Base-by-base conservation (phyloP, 1,140 invertebrate genomes). In the Frieseomelitta varia region DNA sequence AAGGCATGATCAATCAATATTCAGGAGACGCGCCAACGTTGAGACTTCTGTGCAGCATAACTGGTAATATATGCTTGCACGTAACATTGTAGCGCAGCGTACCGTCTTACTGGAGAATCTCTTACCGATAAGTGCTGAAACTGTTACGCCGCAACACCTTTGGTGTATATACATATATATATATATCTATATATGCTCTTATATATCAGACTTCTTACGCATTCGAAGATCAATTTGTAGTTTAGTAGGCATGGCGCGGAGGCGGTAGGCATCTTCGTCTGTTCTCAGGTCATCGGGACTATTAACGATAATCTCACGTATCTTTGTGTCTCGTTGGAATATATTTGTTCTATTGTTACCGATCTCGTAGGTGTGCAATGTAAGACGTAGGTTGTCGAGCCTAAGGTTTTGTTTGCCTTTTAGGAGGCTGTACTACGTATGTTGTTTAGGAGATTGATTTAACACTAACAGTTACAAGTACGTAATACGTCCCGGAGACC, bases 21-120 rank as follows among this genome's bases (percentile, higher is more conserved):
- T 97, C 96, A 39, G 97, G 97, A 6, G 97, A 98, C 86, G 96
- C 97, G 58, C 97, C 93, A 63, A 98, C 97, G 34, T 95, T 99
- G 34, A 95, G 98, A 91, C 96, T 99, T 69, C 96, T 99, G 67
- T 99, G 98, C 95, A 99, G 98, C 91, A 99, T 99, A 92, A 99
- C 98, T 95, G 98, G 98, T 98, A 96, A 96, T 92, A 91, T 92
- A 92, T 92, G 88, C 89, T 94, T 94, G 91, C 93, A 92, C 91
- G 91, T 91, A 91, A 93, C 79, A 92, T 91, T 92, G 91, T 93
- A 92, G 92, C 86, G 92, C 92, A 88, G 91, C 88, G 77, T 89
- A 92, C 92, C 91, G 91, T 91, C 89, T 92, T 92, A 92, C 92
- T 92, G 90, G 91, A 92, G 78, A 91, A 94, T 93, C 92, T 93